Base-by-base conservation (phyloP, 2,888 invertebrate genomes). In the Carpatolechia fugitivella region DNA sequence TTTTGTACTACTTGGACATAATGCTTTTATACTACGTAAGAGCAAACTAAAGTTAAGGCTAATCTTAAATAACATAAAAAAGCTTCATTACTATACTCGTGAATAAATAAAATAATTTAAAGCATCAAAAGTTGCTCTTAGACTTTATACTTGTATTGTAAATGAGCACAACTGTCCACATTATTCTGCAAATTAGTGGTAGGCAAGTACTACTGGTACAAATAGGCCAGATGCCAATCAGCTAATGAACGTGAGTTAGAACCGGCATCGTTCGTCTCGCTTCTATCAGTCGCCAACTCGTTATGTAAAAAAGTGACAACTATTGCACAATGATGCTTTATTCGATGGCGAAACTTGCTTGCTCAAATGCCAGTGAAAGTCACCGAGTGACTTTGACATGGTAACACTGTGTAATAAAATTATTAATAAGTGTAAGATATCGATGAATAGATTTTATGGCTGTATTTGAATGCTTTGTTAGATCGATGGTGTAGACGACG, bases 241-340 rank as follows among this genome's bases (percentile, higher is more conserved):
- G 52, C 52, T 54, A 48, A 52, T 49, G 41, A 49, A 44, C 36
- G 30, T 54, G 24, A 18, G 35, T 36, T 54, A 52, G 51, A 57
- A 56, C 47, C 16, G 35, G 48, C 47, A 18, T 49, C 53, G 54
- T 54, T 58, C 65, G 65, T 70, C 71, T 69, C 63, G 65, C 63
- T 65, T 63, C 58, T 64, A 56, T 58, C 62, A 63, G 63, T 67
- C 63, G 63, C 63, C 64, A 65, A 63, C 66, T 60, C 58, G 81
- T 89, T 89, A 88, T 85, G 83, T 88, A 89, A 90, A 85, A 84
- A 85, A 76, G 82, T 83, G 82, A 80, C 85, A 84, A 82, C 80
- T 75, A 76, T 90, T 90, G 81, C 89, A 89, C 88, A 89, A 90
- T 85, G 44, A 46, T 78, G 74, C 81, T 82, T 80, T 80, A 85